Conservation (phyloP, 1,140 invertebrate species). For the Triops cancriformis region DNA sequence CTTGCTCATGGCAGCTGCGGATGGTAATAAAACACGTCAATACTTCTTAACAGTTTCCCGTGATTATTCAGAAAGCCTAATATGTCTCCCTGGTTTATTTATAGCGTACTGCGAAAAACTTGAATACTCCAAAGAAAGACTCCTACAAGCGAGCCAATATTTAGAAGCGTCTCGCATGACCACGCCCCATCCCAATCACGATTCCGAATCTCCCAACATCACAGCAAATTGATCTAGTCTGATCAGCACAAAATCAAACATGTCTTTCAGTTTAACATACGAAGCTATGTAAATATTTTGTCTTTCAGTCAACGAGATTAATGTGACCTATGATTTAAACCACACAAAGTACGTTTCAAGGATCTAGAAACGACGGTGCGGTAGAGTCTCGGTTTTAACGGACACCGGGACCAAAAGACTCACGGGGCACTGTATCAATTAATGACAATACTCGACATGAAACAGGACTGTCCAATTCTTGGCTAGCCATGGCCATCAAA, state of each 20-base stretch:
- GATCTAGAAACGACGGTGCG: too few relatives aligned
- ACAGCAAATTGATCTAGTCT: background rate
- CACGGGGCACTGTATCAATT: too few relatives aligned
- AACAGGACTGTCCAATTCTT: too few relatives aligned
- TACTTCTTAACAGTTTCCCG: background rate
- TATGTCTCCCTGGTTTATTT: background rate
- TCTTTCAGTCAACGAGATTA: too few relatives aligned
- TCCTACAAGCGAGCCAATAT: background rate
- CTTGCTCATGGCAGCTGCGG: conserved; percentile 8
- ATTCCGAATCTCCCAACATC: background rate
- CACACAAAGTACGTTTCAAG: too few relatives aligned
- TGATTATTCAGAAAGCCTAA: background rate
- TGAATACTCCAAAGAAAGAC: background rate
- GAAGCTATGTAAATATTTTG: too few relatives aligned
- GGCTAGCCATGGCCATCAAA: too few relatives aligned
- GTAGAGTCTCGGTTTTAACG: too few relatives aligned
- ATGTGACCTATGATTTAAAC: too few relatives aligned
- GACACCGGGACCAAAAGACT: too few relatives aligned
- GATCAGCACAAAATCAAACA: background rate
- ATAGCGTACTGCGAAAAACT: background rate
- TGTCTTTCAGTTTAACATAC: too few relatives aligned
- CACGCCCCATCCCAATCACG: background rate
- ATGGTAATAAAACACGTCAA: background rate
- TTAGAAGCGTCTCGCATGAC: background rate
- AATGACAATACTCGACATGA: too few relatives aligned